Conservation (phyloP, 1,140 invertebrate species). For the Papilio xuthus region DNA sequence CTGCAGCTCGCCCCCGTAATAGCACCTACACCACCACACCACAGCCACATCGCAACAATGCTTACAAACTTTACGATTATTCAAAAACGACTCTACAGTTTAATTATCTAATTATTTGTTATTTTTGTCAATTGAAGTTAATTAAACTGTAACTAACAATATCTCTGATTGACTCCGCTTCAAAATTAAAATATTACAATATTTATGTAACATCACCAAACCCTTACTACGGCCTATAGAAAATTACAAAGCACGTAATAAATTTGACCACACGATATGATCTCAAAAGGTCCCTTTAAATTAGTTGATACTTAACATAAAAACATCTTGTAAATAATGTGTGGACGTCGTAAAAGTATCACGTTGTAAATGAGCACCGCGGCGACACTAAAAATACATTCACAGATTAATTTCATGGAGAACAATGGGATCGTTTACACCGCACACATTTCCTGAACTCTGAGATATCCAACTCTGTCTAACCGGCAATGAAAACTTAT, state of each 20-base stretch:
- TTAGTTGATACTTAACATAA: too few relatives aligned
- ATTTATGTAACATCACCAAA: not conserved
- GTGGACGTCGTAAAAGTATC: constrained; percentile 6
- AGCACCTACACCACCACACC: constrained; percentile 20
- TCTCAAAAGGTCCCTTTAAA: too few relatives aligned
- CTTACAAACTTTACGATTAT: not conserved
- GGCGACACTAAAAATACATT: constrained; percentile 16
- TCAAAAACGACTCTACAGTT: not conserved
- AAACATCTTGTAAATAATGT: too few relatives aligned
- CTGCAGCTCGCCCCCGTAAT: constrained; percentile 34
- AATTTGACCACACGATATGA: not conserved
- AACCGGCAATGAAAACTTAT: not conserved
- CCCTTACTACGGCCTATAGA: not conserved
- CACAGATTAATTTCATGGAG: not conserved
- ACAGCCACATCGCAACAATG: not conserved
- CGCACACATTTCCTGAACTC: not conserved
- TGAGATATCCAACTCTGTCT: not conserved
- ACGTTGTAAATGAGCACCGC: constrained; percentile 17
- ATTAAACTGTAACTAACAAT: not conserved
- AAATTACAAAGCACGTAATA: not conserved
- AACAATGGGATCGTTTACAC: not conserved
- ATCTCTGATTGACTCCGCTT: too few relatives aligned
- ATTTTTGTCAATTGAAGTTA: not conserved
- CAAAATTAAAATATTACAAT: not conserved
- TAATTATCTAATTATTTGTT: not conserved